phyloP scores from a whole-genome alignment of 2,113 vertebrate genomes.

The Syngnathus scovelli region DNA sequence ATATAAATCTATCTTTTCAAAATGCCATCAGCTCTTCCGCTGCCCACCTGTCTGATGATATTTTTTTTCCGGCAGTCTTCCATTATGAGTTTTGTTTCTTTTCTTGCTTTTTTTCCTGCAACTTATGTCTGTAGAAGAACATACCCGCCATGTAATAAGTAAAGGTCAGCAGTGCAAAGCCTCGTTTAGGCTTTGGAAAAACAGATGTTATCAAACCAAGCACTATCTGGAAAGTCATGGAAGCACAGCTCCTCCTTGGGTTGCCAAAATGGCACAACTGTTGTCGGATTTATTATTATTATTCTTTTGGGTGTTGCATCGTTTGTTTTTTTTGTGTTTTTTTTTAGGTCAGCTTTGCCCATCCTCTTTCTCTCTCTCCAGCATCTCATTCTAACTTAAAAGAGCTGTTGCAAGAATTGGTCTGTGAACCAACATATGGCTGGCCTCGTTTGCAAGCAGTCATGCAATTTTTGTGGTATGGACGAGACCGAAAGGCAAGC shows the following conservation, averaged over 20 bases:
- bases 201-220: conserved; percentile 19
- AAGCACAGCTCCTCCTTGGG: conserved; percentile 21
- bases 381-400: conserved; percentile 4
- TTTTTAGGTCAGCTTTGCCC: conserved; percentile 36
- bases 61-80: conserved; percentile 30
- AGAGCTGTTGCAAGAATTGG: conserved; percentile 26
- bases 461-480: conserved; percentile 25
- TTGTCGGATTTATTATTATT: conserved; percentile 14
- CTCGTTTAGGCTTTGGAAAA: conserved; percentile 10
- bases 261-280: conserved; percentile 25
- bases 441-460: conserved; percentile 53
- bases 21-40: conserved; percentile 41
- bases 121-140: conserved; percentile 24
- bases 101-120: neutral
- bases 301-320: conserved; percentile 22
- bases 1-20: conserved; percentile 32
- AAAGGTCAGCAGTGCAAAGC: conserved; percentile 37
- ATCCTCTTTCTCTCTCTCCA: conserved; percentile 8
- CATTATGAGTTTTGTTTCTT: neutral
- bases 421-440: conserved; percentile 49
- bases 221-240: conserved; percentile 12
- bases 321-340: conserved; percentile 19
- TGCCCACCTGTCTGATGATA: conserved; percentile 45
- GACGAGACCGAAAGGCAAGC: conserved; percentile 15
- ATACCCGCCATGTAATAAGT: conserved; percentile 26